These are phyloP conservation scores for Agrotis exclamationis DNA, from an alignment of 2,888 invertebrate species.

Conservation along the genomic window DNA sequence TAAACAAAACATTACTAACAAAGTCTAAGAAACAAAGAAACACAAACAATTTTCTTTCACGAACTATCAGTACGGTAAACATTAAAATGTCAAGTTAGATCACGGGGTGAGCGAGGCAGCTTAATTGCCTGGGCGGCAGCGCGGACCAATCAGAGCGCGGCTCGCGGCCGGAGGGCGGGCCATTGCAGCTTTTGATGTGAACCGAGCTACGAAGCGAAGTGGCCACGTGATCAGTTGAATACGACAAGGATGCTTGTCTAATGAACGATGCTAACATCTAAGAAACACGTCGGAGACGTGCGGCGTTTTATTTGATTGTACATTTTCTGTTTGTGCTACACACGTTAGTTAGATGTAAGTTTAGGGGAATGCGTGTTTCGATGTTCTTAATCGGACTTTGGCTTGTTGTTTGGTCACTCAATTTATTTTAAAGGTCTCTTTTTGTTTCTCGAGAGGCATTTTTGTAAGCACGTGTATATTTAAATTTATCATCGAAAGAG, in stretches of 20 bases:
- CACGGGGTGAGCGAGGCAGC: conserved; percentile 80
- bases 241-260: conserved; percentile 61
- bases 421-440: conserved; percentile 8
- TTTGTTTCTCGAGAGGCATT: not conserved
- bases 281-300: conserved; percentile 41
- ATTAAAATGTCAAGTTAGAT: conserved; percentile 89
- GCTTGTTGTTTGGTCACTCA: not conserved
- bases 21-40: conserved; percentile 42
- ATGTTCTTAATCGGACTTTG: not conserved
- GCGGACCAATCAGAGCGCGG: conserved; percentile 81
- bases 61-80: conserved; percentile 81
- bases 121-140: conserved; percentile 87
- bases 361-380: not conserved
- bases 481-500: not conserved
- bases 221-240: conserved; percentile 72
- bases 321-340: conserved; percentile 21
- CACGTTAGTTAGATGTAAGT: conserved; percentile 1
- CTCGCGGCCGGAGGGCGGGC: conserved; percentile 80
- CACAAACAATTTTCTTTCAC: conserved; percentile 54
- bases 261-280: conserved; percentile 58
- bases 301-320: conserved; percentile 41
- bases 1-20: not conserved
- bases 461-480: not conserved
- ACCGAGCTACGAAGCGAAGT: conserved; percentile 88
- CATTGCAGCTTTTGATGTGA: conserved; percentile 80